Percentiles rank a stretch among this genome's conserved stretches.
phyloP scores from a whole-genome alignment of 2,888 invertebrate species.

The Gryllus longicercus region DNA sequence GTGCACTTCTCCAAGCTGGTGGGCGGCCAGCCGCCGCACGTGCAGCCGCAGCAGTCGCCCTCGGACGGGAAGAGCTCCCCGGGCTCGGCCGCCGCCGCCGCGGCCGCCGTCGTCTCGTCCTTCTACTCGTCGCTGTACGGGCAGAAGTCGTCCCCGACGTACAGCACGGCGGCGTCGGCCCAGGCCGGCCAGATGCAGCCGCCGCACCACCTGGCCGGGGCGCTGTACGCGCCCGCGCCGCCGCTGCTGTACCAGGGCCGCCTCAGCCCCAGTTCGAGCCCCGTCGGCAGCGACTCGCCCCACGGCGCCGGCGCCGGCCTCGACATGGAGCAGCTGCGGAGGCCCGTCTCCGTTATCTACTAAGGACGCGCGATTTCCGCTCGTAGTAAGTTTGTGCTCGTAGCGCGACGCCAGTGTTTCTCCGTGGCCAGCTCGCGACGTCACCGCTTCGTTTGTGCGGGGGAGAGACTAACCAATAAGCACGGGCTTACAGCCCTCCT shows the following conservation, averaged over 20 bases:
- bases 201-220: constrained; percentile 27
- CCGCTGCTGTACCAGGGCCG: constrained; percentile 48
- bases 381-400: background rate
- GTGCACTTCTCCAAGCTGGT: constrained; percentile 62
- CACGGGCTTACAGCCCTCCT: too few species aligned
- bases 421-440: background rate
- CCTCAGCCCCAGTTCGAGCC: constrained; percentile 43
- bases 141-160: constrained; percentile 24
- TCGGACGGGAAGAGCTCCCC: constrained; percentile 42
- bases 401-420: background rate
- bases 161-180: constrained; percentile 27
- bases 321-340: constrained; percentile 53
- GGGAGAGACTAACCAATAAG: too few species aligned
- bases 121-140: constrained; percentile 65
- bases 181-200: background rate
- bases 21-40: constrained; percentile 34
- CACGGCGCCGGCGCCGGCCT: constrained; percentile 31
- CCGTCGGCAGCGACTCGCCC: constrained; percentile 33
- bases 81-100: constrained; percentile 28
- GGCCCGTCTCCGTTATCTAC: constrained; percentile 70
- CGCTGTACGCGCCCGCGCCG: constrained; percentile 50
- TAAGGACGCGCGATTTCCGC: constrained; percentile 45
- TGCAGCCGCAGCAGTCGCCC: constrained; percentile 44
- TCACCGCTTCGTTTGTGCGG: too few species aligned
- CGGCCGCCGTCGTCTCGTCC: constrained; percentile 62